These are phyloP conservation scores for Chionis minor DNA, from an alignment of 2,113 vertebrate species.

Conservation along the genomic window DNA sequence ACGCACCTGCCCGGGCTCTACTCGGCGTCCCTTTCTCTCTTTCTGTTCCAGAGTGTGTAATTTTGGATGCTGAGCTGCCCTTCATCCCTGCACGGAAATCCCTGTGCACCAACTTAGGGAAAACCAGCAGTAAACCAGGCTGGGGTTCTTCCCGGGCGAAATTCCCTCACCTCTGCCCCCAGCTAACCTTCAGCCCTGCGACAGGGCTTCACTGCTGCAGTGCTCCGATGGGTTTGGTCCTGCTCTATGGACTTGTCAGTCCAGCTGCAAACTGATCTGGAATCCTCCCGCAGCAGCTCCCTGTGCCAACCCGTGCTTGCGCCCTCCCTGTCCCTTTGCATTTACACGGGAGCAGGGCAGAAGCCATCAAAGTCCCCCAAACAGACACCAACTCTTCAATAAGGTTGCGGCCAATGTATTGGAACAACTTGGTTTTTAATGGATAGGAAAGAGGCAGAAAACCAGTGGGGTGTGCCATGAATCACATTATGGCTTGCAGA, in stretches of 20 bases:
- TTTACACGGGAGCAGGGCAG: background rate
- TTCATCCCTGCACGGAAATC: background rate
- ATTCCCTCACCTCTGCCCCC: background rate
- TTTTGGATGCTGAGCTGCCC: background rate
- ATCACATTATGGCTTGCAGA: background rate
- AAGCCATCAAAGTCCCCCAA: background rate
- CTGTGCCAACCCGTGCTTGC: background rate
- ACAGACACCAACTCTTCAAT: background rate
- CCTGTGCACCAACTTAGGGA: background rate
- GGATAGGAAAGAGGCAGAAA: background rate
- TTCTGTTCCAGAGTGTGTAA: background rate
- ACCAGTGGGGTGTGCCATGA: background rate
- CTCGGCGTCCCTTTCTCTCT: background rate
- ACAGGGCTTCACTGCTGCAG: rapidly evolving
- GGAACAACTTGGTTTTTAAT: constrained; percentile 6
- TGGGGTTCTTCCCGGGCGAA: background rate
- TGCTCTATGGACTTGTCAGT: background rate
- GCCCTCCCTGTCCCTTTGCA: background rate
- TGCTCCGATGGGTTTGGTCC: background rate
- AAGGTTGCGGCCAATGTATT: background rate
- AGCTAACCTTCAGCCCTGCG: background rate
- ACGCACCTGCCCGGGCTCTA: background rate
- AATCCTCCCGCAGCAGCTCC: background rate
- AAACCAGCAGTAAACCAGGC: background rate
- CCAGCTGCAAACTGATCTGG: no score